phyloP scores from a whole-genome alignment of 2,113 vertebrate species.

The Eubucco bourcierii region DNA sequence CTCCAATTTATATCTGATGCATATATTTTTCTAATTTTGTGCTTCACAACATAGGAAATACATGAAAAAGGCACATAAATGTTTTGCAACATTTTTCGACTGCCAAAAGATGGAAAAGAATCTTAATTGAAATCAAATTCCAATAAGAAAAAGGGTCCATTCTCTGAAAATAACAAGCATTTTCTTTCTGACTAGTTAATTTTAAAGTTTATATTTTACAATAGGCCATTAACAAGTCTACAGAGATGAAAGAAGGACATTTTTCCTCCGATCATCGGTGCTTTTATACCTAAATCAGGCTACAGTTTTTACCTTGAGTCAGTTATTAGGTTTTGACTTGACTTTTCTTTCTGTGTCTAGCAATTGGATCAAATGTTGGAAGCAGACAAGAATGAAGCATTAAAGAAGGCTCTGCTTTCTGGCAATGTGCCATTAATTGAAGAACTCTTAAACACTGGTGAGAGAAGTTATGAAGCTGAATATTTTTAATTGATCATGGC shows the following conservation, averaged over 20 bases:
- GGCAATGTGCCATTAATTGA: constrained; percentile 79
- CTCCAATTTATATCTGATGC: not conserved
- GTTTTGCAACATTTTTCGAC: not conserved
- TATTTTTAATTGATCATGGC: not conserved
- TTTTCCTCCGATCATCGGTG: not conserved
- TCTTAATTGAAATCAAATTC: not conserved
- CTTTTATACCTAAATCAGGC: not conserved
- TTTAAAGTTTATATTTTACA: not conserved
- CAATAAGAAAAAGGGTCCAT: not conserved
- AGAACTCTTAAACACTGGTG: constrained; percentile 83
- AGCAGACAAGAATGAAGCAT: constrained; percentile 55
- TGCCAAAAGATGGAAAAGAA: not conserved
- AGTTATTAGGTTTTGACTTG: not conserved
- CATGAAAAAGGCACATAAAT: not conserved
- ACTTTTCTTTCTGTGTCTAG: constrained; percentile 46
- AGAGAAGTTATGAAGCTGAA: constrained; percentile 19
- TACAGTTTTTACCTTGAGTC: not conserved
- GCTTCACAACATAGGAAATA: not conserved
- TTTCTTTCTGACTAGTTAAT: not conserved
- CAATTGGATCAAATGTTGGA: constrained; percentile 44
- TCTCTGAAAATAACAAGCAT: not conserved
- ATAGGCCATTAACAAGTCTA: not conserved
- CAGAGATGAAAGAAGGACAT: not conserved
- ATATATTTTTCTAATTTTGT: not conserved
- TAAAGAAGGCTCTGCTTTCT: constrained; percentile 84